These are phyloP conservation scores for Dicyrtomina minuta DNA, from an alignment of 2,888 invertebrate genomes.

Conservation along the genomic window DNA sequence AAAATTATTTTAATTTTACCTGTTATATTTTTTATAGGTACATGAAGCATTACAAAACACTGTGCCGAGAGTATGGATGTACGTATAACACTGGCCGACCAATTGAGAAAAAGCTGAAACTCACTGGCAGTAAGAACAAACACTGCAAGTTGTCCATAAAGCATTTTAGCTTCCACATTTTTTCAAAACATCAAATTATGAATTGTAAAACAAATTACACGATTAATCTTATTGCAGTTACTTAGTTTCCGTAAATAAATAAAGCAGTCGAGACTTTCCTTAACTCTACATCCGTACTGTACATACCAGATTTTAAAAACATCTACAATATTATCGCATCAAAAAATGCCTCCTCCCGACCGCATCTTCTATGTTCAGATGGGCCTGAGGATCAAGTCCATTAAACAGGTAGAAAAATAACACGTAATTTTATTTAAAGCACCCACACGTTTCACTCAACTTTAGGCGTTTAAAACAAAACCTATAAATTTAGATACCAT, in stretches of 20 bases:
- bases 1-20: not conserved
- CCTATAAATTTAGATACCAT: not conserved
- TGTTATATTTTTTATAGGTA: constrained; percentile 7
- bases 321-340: not conserved
- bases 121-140: not conserved
- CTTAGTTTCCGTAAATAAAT: constrained; percentile 7
- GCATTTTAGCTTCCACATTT: not conserved
- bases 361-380: not conserved
- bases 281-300: constrained; percentile 1
- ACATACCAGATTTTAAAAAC: constrained; percentile 20
- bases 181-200: not conserved
- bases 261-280: constrained; percentile 16
- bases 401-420: not conserved
- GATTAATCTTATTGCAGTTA: not conserved
- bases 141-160: not conserved
- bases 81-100: constrained; percentile 15
- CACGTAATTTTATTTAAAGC: not conserved
- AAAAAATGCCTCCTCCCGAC: not conserved
- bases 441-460: not conserved
- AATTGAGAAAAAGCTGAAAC: constrained; percentile 8
- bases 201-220: not conserved
- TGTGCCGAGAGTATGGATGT: not conserved
- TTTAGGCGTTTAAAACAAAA: not conserved
- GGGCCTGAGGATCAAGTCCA: not conserved
- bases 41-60: not conserved